Evolutionary conservation across 2,113 vertebrate genomes (phyloP).

Genomic region (Macaca nemestrina): DNA sequence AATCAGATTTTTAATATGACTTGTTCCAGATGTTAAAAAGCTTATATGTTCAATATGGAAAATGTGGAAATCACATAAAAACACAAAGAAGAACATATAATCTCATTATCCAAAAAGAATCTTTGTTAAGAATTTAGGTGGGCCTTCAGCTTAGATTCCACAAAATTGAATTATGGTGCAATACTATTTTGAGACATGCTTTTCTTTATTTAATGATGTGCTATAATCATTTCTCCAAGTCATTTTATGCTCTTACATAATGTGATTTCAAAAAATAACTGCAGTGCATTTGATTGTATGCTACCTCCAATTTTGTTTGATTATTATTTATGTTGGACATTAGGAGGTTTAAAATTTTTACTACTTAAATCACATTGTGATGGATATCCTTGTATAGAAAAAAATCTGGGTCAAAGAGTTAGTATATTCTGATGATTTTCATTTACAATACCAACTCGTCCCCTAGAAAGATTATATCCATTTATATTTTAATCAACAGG

Average conservation of each 20-base stretch:
- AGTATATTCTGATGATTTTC: background rate
- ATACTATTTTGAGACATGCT: conserved; percentile 2
- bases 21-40: background rate
- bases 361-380: conserved; percentile 27
- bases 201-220: conserved; percentile 18
- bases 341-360: background rate
- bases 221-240: conserved; percentile 14
- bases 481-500: conserved; percentile 47
- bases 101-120: background rate
- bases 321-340: conserved; percentile 33
- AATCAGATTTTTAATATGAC: background rate
- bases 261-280: conserved; percentile 23
- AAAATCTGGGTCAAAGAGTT: background rate
- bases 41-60: background rate
- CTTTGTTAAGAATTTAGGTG: background rate
- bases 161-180: background rate
- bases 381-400: background rate
- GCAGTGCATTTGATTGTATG: background rate
- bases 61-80: background rate
- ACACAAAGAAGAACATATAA: background rate
- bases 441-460: conserved; percentile 31
- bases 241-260: conserved; percentile 9
- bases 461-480: background rate
- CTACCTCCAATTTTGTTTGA: background rate
- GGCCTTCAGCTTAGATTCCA: background rate